These are phyloP conservation scores for Beroe ovata DNA, from an alignment of 37 sponge, comb jelly and placozoan species.

Conservation along the genomic window DNA sequence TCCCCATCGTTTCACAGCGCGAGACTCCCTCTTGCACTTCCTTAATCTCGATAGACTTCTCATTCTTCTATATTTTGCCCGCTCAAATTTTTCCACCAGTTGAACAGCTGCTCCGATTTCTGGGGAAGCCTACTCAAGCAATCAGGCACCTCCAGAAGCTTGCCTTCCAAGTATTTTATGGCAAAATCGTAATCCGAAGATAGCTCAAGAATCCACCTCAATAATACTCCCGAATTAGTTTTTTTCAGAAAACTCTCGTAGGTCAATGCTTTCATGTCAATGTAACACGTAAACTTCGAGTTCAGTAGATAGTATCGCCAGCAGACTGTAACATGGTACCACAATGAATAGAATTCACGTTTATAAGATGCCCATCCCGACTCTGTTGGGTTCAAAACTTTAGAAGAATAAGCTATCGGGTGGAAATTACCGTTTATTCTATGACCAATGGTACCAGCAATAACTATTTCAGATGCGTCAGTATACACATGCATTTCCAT, in stretches of 20 bases:
- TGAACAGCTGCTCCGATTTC: neutral
- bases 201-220: slow-evolving; percentile 34
- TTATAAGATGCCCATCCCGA: neutral
- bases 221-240: neutral
- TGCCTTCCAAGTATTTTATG: neutral
- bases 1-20: too few relatives aligned
- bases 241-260: slow-evolving; percentile 15
- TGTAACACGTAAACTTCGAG: neutral
- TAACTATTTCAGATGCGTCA: slow-evolving; percentile 73
- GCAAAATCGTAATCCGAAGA: slow-evolving; percentile 7
- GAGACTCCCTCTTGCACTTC: too few relatives aligned
- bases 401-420: slow-evolving; percentile 69
- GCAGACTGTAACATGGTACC: too few relatives aligned
- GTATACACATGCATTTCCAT: slow-evolving; percentile 69
- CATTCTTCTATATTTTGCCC: too few relatives aligned
- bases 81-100: too few relatives aligned
- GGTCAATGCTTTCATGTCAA: slow-evolving; percentile 44
- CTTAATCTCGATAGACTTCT: too few relatives aligned
- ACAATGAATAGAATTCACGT: slow-evolving; percentile 5
- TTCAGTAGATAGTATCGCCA: slow-evolving; percentile 30
- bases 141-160: neutral
- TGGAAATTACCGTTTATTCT: slow-evolving; percentile 53
- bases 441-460: slow-evolving; percentile 71
- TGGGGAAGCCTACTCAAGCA: neutral
- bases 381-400: slow-evolving; percentile 69